A percentile compares a stretch with the other conserved stretches of the same genome.
Conservation (phyloP, 2,888 invertebrate genomes). For the Tridacna gigas region DNA sequence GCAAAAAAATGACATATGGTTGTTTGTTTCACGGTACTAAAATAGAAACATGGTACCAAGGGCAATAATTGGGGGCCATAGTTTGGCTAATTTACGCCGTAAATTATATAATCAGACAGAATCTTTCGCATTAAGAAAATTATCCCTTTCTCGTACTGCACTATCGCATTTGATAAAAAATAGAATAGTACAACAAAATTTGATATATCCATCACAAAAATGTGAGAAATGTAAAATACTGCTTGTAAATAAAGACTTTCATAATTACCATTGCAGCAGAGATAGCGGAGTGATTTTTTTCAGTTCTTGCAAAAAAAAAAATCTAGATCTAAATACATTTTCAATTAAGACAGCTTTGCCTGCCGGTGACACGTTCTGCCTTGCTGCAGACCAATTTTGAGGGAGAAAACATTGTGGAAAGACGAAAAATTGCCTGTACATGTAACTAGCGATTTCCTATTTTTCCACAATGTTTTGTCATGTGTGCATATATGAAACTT, state of each 20-base stretch:
- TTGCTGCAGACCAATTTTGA: not conserved
- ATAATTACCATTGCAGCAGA: not conserved
- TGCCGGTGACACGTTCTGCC: not conserved
- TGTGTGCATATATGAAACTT: not conserved
- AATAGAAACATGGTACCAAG: too few species aligned
- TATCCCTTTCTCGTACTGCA: too few species aligned
- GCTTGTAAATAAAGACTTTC: not conserved
- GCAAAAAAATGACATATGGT: too few species aligned
- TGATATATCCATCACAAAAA: too few species aligned
- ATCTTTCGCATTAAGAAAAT: too few species aligned
- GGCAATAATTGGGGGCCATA: too few species aligned
- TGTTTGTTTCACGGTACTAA: too few species aligned
- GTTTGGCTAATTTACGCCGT: too few species aligned
- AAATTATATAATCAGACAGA: too few species aligned
- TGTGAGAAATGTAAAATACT: not conserved
- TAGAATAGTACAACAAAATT: too few species aligned
- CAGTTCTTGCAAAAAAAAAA: not conserved
- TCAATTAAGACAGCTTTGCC: not conserved
- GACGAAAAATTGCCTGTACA: not conserved
- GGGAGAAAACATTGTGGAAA: not conserved
- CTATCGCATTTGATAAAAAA: too few species aligned
- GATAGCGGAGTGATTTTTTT: not conserved
- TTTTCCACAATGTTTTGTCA: slow-evolving; percentile 3
- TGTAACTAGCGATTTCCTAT: not conserved
- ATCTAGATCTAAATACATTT: not conserved